Conservation (phyloP, 2,113 vertebrate genomes). For the Cavia porcellus region DNA sequence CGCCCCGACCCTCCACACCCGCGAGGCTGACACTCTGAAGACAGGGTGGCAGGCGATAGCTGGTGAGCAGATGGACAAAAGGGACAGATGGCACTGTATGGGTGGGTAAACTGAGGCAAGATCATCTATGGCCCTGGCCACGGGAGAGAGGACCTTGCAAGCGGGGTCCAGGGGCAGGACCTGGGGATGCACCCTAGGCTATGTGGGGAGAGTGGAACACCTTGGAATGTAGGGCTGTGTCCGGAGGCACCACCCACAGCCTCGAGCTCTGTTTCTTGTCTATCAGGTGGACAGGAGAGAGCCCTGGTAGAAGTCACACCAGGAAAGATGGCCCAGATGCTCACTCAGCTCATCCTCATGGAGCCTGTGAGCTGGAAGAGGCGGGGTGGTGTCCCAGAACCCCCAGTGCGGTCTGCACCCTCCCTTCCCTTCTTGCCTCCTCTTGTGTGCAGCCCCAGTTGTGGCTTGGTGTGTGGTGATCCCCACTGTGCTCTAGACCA, state of each 20-base stretch:
- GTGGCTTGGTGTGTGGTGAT: not conserved
- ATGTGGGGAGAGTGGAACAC: not conserved
- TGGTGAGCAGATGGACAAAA: not conserved
- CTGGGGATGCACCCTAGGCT: not conserved
- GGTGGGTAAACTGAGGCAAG: slow-evolving; percentile 54
- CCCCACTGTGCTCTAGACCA: accelerated
- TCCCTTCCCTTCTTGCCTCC: not conserved
- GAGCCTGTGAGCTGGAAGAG: not conserved
- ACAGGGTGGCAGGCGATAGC: not conserved
- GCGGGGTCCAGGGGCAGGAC: not conserved
- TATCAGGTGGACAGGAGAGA: not conserved
- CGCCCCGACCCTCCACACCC: not conserved
- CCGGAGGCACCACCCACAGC: not conserved
- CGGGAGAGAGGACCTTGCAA: not conserved
- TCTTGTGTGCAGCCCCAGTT: accelerated
- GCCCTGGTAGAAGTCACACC: not conserved
- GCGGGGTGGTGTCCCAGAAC: not conserved
- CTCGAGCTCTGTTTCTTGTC: not conserved
- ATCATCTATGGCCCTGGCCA: too few relatives aligned
- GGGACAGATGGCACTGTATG: not conserved
- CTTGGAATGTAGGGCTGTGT: not conserved
- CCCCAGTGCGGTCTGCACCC: accelerated
- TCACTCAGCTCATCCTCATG: not conserved
- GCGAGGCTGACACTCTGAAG: not conserved
- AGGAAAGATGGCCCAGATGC: accelerated